A percentile compares a stretch with the other conserved stretches of the same genome.
These are phyloP conservation scores for Oikopleura vanhoeffeni DNA, from an alignment of 23 tunicate genomes.

Conservation along the genomic window DNA sequence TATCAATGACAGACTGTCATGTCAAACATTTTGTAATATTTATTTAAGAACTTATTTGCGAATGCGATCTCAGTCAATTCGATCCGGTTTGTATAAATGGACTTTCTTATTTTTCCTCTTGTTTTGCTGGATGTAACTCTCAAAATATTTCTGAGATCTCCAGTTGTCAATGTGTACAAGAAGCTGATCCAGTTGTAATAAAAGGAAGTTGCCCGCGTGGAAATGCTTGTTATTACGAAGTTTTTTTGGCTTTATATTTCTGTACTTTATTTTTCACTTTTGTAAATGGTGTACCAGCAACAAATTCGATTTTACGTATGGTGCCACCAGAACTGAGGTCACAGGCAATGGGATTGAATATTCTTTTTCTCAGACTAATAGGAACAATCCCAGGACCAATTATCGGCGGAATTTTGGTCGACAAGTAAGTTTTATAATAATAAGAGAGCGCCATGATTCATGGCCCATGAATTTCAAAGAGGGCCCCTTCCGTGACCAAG, in stretches of 20 bases:
- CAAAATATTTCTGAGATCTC: neutral
- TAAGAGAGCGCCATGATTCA: no score
- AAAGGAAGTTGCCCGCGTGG: neutral
- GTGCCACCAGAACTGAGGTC: neutral
- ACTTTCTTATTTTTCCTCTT: neutral
- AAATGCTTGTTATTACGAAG: neutral
- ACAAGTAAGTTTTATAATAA: neutral
- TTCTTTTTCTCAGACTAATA: neutral
- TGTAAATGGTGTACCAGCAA: conserved; percentile 8
- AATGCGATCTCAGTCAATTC: neutral
- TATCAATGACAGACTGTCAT: no score
- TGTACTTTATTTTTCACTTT: neutral
- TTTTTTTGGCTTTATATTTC: neutral
- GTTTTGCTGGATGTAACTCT: neutral
- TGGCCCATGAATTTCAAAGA: no score
- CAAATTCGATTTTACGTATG: neutral
- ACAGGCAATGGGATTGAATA: conserved; percentile 10
- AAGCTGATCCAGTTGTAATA: neutral
- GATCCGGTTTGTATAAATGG: neutral
- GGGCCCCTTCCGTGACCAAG: no score
- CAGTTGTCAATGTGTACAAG: neutral
- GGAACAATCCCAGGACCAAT: conserved; percentile 8
- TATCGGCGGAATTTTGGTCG: neutral
- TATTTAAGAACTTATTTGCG: no score
- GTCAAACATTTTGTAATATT: no score